Base-by-base conservation (phyloP, 2,888 invertebrate genomes). In the Sinelater perroti region DNA sequence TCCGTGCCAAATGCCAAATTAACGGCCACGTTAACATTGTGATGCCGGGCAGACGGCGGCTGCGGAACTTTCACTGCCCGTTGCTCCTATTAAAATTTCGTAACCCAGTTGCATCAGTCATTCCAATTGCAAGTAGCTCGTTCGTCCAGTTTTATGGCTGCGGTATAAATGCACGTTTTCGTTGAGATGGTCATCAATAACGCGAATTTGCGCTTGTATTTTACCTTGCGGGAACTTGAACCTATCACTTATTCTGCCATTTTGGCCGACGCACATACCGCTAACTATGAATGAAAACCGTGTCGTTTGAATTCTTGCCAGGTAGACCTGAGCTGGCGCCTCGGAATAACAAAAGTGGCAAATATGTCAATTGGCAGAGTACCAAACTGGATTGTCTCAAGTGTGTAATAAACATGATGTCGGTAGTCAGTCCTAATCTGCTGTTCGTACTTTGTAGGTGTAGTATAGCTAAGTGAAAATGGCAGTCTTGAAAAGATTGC, bases 301-400 rank as follows among this genome's bases (percentile, higher is more conserved):
- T n/a, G 14, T 13, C 40, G 24, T 40, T 40, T 40, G 40, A 40
- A 2, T 7, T 40, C 11, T 40, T 40, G 40, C 40, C 40, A 40
- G 24, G 21, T 40, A 40, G 24, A 14, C 24, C 7, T 24, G 24
- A n/a, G 21, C 21, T 38, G 38, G 38, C 11, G 38, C 21, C 21
- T 36, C 10, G 13, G 11, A 21, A 38, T 7, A 21, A 38, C 40
- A 40, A 16, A 40, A 24, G 38, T 21, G 38, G 24, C 13, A 20
- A 24, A 40, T 40, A 13, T 40, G 40, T 40, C 24, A 24, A 40
- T 40, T 40, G 40, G 40, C 40, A 40, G 14, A 21, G 14, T 40
- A 40, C 14, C 24, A 40, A 20, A 20, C 5, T 18, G 14, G 14
- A 40, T 40, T 40, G 8, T 40, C 7, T 20, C 8, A 1, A 13